phyloP scores from a whole-genome alignment of 2,797 vertebrate species.

The Anableps anableps region DNA sequence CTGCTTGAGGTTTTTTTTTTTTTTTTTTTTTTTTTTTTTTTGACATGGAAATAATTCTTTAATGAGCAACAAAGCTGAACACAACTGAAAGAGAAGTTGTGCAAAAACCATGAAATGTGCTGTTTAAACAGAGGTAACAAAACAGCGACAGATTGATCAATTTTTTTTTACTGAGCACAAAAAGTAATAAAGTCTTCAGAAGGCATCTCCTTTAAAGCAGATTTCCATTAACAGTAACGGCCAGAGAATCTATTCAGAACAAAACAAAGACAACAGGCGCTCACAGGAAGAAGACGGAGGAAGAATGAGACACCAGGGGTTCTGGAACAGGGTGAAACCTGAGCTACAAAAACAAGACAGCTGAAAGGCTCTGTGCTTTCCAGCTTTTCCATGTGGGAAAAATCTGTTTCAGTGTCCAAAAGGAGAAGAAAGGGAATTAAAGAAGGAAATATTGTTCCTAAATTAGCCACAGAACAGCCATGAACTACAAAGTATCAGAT shows the following conservation, averaged over 20 bases:
- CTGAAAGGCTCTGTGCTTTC: constrained; percentile 33
- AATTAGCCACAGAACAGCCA: constrained; percentile 37
- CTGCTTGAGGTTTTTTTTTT: not conserved
- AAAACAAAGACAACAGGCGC: constrained; percentile 29
- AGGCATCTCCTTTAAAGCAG: constrained; percentile 4
- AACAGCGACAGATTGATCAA: not conserved
- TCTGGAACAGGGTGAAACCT: constrained; percentile 59
- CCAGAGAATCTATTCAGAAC: constrained; percentile 36
- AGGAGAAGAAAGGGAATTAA: constrained; percentile 29
- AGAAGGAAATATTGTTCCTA: constrained; percentile 42
- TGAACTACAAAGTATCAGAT: constrained; percentile 6
- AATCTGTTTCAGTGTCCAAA: constrained; percentile 57
- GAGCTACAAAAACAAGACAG: constrained; percentile 68
- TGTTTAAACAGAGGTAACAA: not conserved
- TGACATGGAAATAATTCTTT: not conserved
- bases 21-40: not conserved
- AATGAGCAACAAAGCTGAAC: not conserved
- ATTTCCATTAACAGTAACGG: constrained; percentile 45
- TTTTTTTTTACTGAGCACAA: not conserved
- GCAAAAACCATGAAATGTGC: not conserved
- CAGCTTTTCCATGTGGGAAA: constrained; percentile 53
- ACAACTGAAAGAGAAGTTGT: not conserved
- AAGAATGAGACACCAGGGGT: constrained; percentile 65
- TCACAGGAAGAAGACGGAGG: constrained; percentile 65
- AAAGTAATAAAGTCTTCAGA: not conserved